Conservation (phyloP, 1,140 invertebrate genomes). For the Papilio glaucus region DNA sequence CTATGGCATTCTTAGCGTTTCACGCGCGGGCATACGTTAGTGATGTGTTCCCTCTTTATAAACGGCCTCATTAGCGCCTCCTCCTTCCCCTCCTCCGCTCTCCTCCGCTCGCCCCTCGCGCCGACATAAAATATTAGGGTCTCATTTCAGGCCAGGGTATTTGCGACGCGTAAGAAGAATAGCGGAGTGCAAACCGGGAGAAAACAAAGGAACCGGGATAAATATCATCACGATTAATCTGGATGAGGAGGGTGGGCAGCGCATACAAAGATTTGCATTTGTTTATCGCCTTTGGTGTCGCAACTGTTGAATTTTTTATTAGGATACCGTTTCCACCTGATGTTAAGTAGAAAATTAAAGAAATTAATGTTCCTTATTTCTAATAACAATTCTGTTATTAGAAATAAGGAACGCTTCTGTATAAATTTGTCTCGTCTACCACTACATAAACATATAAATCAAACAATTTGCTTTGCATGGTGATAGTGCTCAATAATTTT, state of each 20-base stretch:
- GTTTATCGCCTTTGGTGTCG: constrained; percentile 9
- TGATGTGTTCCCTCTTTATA: constrained; percentile 22
- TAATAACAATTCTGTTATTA: no score
- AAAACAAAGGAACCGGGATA: constrained; percentile 26
- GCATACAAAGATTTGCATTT: constrained; percentile 15
- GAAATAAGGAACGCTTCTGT: no score
- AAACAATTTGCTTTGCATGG: no score
- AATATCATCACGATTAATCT: constrained; percentile 31
- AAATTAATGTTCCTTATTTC: neutral
- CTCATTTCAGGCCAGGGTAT: constrained; percentile 15
- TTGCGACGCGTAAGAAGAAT: constrained; percentile 20
- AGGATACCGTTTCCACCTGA: neutral
- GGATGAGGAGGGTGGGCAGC: constrained; percentile 11
- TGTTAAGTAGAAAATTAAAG: neutral
- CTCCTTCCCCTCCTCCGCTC: neutral
- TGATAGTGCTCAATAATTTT: neutral
- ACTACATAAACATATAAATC: no score
- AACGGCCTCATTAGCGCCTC: constrained; percentile 14
- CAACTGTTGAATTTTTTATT: neutral
- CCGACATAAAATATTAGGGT: constrained; percentile 31
- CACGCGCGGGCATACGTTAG: neutral
- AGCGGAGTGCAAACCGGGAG: constrained; percentile 13
- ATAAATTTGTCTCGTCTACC: neutral
- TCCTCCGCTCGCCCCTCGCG: neutral
- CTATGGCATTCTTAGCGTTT: constrained; percentile 4